These are phyloP conservation scores for Arothron firmamentum DNA, from an alignment of 2,113 vertebrate species.

Conservation along the genomic window DNA sequence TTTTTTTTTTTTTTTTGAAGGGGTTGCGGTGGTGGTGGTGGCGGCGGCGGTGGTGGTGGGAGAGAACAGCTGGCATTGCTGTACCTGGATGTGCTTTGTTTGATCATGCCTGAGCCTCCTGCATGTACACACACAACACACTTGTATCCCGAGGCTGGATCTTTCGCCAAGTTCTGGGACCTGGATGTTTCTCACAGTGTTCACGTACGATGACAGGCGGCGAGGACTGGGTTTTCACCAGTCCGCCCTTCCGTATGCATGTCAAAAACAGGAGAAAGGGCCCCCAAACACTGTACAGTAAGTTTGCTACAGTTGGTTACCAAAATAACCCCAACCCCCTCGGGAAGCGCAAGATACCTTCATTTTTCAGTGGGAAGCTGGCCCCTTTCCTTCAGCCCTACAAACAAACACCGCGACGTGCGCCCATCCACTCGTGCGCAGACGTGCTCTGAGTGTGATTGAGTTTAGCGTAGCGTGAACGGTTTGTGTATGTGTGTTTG, in stretches of 20 bases:
- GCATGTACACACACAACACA: slow-evolving; percentile 31
- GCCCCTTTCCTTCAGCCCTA: slow-evolving; percentile 10
- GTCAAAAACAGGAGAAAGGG: neutral
- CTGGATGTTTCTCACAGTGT: slow-evolving; percentile 64
- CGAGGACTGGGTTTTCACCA: slow-evolving; percentile 9
- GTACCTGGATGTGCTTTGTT: slow-evolving; percentile 68
- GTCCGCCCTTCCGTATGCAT: neutral
- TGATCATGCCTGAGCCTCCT: slow-evolving; percentile 62
- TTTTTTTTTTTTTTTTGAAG: slow-evolving; percentile 19
- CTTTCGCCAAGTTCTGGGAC: slow-evolving; percentile 42
- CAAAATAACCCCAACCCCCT: too few species aligned
- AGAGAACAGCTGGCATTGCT: slow-evolving; percentile 59
- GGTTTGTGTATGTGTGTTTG: slow-evolving; percentile 59
- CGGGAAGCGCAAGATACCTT: too few species aligned
- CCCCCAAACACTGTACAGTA: too few species aligned
- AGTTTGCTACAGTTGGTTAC: too few species aligned
- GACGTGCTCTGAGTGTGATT: slow-evolving; percentile 43
- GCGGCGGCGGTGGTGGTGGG: neutral
- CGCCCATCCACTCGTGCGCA: slow-evolving; percentile 1
- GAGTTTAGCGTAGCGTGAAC: slow-evolving; percentile 56
- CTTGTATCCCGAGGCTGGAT: slow-evolving; percentile 46
- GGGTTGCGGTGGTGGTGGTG: neutral
- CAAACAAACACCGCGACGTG: slow-evolving; percentile 6
- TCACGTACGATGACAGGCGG: slow-evolving; percentile 32
- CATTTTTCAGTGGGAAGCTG: slow-evolving; percentile 1